Evolutionary conservation across 2,113 vertebrate genomes (phyloP), one percentile per base, ranked within the genome.

Genomic region (Istiophorus platypterus): DNA sequence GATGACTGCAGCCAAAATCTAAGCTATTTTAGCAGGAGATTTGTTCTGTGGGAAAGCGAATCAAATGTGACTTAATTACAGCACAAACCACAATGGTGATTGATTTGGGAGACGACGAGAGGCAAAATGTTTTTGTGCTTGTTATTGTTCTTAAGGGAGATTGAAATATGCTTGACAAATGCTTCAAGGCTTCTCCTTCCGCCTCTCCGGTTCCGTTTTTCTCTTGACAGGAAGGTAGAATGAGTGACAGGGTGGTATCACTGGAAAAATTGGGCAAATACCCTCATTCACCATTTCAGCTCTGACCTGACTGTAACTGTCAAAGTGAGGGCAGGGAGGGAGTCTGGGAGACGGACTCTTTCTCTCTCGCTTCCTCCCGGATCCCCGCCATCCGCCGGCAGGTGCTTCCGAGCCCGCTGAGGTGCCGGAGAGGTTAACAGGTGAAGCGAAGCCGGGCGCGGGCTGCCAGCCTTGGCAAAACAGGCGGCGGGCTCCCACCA

Each of bases 391-490:
- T 63, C 59, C n/a, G 66, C 59, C 76, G 77, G 72, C 15, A n/a
- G 64, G 76, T 18, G 29, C 49, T 63, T 74, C 72, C 73, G 57
- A 27, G 49, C 79, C 72, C 22, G 76, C 83, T 74, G 88, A 76
- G 76, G 74, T 78, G 85, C 74, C 82, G 81, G 65, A 72, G 78
- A 57, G 69, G 76, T 22, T 71, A 88, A 89, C 85, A 78, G 84
- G 84, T 89, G 82, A 88, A 84, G 77, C 71, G n/a, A n/a, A 72
- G 79, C 68, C 22, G 39, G 5, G 0, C 39, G 70, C 6, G 52
- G 52, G 67, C 47, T 81, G 86, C 83, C 88, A 88, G 83, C 42
- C 64, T 61, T 80, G 76, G 88, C 82, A 84, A 82, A 82, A 72
- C 70, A 56, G 37, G 41, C 78, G 24, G 59, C 58, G 37, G 39